phyloP scores from a whole-genome alignment of 2,797 vertebrate genomes.

The Trachops cirrhosus region DNA sequence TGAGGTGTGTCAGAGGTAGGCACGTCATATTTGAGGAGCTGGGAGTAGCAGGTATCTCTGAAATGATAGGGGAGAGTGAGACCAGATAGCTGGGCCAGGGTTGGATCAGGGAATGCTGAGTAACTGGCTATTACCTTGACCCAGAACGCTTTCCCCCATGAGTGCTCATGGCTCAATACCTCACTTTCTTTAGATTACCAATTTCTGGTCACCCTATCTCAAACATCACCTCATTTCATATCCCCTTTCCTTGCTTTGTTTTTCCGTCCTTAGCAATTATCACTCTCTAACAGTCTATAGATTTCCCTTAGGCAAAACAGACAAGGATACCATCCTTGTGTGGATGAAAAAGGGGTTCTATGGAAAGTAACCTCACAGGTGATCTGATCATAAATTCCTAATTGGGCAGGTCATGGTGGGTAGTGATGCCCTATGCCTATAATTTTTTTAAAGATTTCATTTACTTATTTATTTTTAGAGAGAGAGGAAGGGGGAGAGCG shows the following conservation, averaged over 20 bases:
- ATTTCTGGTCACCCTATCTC: neutral
- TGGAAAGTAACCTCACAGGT: neutral
- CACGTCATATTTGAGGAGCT: neutral
- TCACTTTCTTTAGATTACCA: neutral
- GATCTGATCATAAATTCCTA: neutral
- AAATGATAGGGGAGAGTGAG: fast-evolving
- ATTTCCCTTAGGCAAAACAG: neutral
- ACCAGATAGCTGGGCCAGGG: neutral
- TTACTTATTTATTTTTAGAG: no score
- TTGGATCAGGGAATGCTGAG: neutral
- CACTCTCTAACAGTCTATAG: neutral
- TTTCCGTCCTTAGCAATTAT: neutral
- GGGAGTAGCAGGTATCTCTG: neutral
- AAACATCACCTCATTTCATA: neutral
- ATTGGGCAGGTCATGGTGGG: neutral
- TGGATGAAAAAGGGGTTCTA: neutral
- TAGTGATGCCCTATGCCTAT: neutral
- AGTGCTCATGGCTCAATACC: neutral
- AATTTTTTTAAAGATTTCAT: neutral
- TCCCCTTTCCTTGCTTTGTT: neutral
- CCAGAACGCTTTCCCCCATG: neutral
- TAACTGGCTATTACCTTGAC: neutral
- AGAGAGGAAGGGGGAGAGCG: no score
- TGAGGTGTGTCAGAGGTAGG: neutral
- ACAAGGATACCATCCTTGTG: neutral